Evolutionary conservation across 2,888 invertebrate species (phyloP).

Genomic region (Dicyrtoma fusca): DNA sequence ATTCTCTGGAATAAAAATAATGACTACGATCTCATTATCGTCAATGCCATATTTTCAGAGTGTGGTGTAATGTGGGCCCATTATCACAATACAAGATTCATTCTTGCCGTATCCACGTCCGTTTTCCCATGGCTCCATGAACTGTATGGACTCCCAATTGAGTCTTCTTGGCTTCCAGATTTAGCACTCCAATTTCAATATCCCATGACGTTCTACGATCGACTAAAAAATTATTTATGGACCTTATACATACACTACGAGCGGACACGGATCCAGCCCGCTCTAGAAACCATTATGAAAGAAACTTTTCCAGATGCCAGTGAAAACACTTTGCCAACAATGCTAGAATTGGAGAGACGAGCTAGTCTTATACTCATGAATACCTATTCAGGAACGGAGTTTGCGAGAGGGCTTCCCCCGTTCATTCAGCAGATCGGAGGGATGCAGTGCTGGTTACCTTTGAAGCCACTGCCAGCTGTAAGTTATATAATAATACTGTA

Average conservation of each 20-base stretch:
- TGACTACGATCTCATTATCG: constrained; percentile 44
- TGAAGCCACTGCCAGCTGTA: constrained; percentile 18
- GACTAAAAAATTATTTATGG: constrained; percentile 20
- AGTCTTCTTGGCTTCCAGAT: constrained; percentile 45
- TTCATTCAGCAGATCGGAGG: constrained; percentile 34
- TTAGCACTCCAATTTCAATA: constrained; percentile 11
- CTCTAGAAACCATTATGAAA: constrained; percentile 9
- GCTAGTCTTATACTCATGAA: constrained; percentile 49
- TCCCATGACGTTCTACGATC: constrained; percentile 38
- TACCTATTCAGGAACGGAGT: constrained; percentile 45
- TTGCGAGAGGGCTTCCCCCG: constrained; percentile 48
- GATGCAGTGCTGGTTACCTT: constrained; percentile 38
- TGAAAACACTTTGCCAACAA: constrained; percentile 27
- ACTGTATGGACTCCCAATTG: constrained; percentile 37
- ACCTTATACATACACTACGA: constrained; percentile 14
- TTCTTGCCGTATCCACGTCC: constrained; percentile 36
- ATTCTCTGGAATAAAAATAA: constrained; percentile 25
- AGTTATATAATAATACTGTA: no score
- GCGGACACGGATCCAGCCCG: neutral
- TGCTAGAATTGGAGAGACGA: constrained; percentile 29
- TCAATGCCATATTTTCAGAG: constrained; percentile 44
- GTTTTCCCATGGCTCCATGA: constrained; percentile 44
- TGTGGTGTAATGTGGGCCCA: constrained; percentile 44
- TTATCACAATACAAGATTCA: constrained; percentile 41
- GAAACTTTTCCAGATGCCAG: neutral